These are phyloP conservation scores for Argopecten irradians DNA, from an alignment of 1,140 invertebrate species.

Conservation along the genomic window DNA sequence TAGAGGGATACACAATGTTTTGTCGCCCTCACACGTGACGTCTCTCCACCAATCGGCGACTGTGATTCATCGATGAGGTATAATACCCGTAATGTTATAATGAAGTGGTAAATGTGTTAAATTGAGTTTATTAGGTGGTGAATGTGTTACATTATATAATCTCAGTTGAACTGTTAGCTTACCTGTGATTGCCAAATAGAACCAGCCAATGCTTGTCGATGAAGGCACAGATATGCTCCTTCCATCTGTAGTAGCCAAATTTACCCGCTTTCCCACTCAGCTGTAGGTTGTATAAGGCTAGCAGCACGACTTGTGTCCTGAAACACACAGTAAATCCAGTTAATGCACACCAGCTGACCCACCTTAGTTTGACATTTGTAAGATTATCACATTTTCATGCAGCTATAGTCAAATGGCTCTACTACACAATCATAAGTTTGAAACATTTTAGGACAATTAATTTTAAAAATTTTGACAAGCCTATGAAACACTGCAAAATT, in stretches of 20 bases:
- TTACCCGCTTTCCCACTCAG: slow-evolving; percentile 66
- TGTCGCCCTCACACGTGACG: too few species aligned
- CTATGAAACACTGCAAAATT: not conserved
- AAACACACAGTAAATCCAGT: not conserved
- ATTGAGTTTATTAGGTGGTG: not conserved
- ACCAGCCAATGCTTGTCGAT: slow-evolving; percentile 73
- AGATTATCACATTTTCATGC: not conserved
- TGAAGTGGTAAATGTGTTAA: too few species aligned
- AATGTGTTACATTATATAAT: not conserved
- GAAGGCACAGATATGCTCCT: slow-evolving; percentile 74
- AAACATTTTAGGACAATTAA: not conserved
- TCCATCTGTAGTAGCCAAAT: slow-evolving; percentile 74
- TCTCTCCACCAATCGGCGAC: too few species aligned
- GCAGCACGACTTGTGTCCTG: slow-evolving; percentile 71
- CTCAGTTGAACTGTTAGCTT: not conserved
- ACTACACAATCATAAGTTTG: not conserved
- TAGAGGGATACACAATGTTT: too few species aligned
- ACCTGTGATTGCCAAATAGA: slow-evolving; percentile 72
- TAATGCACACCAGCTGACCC: not conserved
- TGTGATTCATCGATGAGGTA: too few species aligned
- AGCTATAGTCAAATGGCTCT: not conserved
- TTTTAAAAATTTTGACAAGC: not conserved
- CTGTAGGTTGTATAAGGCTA: slow-evolving; percentile 76
- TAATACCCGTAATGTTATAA: too few species aligned
- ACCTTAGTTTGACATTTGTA: not conserved